Evolutionary conservation across 2,113 vertebrate genomes (phyloP), one percentile per base, ranked within the genome.

Genomic region (Ascaphus truei): DNA sequence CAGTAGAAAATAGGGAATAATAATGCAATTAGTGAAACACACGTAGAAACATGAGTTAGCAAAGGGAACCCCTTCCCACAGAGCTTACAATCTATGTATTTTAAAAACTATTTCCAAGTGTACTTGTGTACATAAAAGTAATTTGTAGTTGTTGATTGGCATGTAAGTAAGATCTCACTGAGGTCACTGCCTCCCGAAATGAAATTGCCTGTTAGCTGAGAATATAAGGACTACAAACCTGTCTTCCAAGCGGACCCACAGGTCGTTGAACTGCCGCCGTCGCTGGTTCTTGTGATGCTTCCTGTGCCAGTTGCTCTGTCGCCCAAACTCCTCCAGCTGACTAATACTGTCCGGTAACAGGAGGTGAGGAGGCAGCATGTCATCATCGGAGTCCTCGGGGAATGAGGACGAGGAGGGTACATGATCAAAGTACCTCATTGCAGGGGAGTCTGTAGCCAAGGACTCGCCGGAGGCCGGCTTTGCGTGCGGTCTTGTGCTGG

Each of bases 211-310:
- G n/a, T n/a, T n/a, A n/a, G n/a, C n/a, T n/a, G n/a, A n/a, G n/a
- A n/a, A n/a, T n/a, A n/a, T n/a, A 48, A 48, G 25, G 12, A 51
- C 5, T 30, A 69, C 93, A 92, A 77, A 99, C 97, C 97, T 89
- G 73, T 94, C 93, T 73, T 93, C 95, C 20, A 99, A 92, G 75
- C 97, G 95, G 71, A 99, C 97, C 97, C 97, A 99, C 66, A 99
- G 91, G 84, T 99, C 97, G 10, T 93, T 99, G 85, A 99, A 99
- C 71, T 98, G 93, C 39, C 96, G 85, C 0, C 93, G 92, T 50
- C 92, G 87, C 22, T 94, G 92, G 23, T 87, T 83, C 1, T 91
- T 93, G 71, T 93, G 93, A 60, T 86, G 85, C 73, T 94, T 96
- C 75, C 92, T 90, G 58, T 92, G 93, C 88, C 89, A 89, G 18